Percentiles rank a stretch among this genome's conserved stretches.
Conservation (phyloP, 1,140 invertebrate species). For the Monochamus saltuarius region DNA sequence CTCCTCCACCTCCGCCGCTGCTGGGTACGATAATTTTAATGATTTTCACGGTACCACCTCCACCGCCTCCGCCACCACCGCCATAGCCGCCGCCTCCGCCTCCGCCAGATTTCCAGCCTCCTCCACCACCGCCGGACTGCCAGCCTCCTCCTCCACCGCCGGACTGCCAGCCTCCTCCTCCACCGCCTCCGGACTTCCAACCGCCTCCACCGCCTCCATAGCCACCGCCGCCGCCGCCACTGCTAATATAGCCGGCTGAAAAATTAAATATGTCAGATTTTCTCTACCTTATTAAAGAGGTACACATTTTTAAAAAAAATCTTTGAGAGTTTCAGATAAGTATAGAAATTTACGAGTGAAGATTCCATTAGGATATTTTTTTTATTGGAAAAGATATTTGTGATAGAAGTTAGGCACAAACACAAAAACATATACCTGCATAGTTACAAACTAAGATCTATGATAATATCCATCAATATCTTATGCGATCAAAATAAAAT, state of each 20-base stretch:
- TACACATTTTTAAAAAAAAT: too few species aligned
- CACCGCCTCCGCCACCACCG: conserved; percentile 1
- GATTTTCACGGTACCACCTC: conserved; percentile 8
- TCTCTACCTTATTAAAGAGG: too few species aligned
- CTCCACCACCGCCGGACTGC: not conserved
- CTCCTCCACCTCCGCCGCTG: conserved; percentile 1
- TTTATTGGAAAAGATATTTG: too few species aligned
- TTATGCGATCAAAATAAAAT: too few species aligned
- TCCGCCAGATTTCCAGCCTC: conserved; percentile 3
- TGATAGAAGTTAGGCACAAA: too few species aligned
- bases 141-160: not conserved
- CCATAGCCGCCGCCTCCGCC: conserved; percentile 9
- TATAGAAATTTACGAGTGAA: too few species aligned
- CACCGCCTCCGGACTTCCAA: not conserved
- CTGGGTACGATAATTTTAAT: conserved; percentile 9
- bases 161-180: conserved; percentile 4
- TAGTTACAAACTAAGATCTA: too few species aligned
- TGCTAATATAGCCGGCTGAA: not conserved
- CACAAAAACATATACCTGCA: too few species aligned
- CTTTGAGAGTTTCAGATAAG: too few species aligned
- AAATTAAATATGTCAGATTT: too few species aligned
- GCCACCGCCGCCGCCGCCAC: conserved; percentile 3
- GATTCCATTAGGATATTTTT: too few species aligned
- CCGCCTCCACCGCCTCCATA: not conserved
- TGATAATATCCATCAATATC: too few species aligned